These are phyloP conservation scores for Ceratosolen solmsi DNA, from an alignment of 1,140 invertebrate genomes.

Conservation along the genomic window DNA sequence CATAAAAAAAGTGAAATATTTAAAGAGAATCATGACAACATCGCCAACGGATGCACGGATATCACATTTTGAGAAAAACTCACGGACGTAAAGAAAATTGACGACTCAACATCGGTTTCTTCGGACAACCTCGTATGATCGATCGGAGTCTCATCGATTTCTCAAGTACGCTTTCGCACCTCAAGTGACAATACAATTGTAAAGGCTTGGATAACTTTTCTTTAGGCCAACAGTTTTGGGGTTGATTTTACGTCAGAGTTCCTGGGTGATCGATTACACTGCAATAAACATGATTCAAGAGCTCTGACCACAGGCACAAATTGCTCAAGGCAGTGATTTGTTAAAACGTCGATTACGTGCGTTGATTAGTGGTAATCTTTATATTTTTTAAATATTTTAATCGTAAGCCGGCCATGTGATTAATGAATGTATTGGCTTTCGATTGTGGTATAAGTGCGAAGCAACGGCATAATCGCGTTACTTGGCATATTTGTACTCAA, in stretches of 20 bases:
- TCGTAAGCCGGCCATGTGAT: background rate
- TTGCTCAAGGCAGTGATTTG: background rate
- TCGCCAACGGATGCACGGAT: background rate
- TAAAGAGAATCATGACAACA: background rate
- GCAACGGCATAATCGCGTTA: background rate
- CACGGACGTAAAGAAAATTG: background rate
- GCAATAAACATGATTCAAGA: conserved; percentile 25
- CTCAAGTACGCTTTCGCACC: background rate
- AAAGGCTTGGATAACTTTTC: background rate
- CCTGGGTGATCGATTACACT: conserved; percentile 15
- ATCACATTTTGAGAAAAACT: no score
- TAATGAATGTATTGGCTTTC: conserved; percentile 28
- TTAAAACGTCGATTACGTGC: conserved; percentile 4
- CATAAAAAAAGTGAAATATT: background rate
- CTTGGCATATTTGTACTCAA: conserved; percentile 13
- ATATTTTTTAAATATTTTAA: conserved; percentile 5
- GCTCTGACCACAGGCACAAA: conserved; percentile 11
- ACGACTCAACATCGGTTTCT: background rate
- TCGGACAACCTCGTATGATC: background rate
- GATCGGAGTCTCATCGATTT: background rate
- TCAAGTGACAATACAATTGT: background rate
- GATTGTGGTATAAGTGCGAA: background rate
- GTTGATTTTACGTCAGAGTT: background rate
- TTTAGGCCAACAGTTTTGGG: background rate
- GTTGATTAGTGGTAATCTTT: no score